Percentiles rank a stretch among this genome's conserved stretches.
Evolutionary conservation across 2,888 invertebrate species (phyloP).

Genomic region (Dolichomitus sp.): DNA sequence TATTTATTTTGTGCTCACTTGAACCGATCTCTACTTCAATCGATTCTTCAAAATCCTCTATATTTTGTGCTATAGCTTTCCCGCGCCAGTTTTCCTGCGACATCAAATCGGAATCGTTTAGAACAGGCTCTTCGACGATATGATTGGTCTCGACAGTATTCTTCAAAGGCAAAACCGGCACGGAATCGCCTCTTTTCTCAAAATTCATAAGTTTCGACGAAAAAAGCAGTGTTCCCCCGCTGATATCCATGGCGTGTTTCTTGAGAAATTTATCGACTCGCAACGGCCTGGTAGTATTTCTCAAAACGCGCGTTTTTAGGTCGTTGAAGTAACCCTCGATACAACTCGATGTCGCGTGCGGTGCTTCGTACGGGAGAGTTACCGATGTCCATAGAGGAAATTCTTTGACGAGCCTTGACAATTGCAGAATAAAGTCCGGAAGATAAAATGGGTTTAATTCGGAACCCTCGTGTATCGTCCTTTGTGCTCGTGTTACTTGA

Average conservation of each 20-base stretch:
- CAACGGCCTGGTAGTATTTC: background rate
- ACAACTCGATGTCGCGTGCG: conserved; percentile 50
- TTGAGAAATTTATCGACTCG: conserved; percentile 46
- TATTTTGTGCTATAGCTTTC: background rate
- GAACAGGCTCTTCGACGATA: background rate
- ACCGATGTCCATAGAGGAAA: conserved; percentile 54
- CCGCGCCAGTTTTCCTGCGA: conserved; percentile 1
- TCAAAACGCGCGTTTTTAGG: conserved; percentile 36
- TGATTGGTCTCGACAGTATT: background rate
- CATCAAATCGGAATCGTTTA: background rate
- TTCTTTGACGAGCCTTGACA: conserved; percentile 29
- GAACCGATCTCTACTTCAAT: too few relatives aligned
- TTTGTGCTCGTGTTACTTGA: background rate
- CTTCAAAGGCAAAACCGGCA: background rate
- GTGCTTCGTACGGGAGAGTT: conserved; percentile 11
- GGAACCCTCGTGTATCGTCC: background rate
- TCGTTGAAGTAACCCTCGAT: conserved; percentile 47
- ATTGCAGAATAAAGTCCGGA: conserved; percentile 28
- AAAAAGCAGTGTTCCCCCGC: background rate
- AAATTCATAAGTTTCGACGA: background rate
- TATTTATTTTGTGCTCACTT: too few relatives aligned
- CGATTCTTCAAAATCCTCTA: background rate
- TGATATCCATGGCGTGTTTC: conserved; percentile 2
- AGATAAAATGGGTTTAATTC: conserved; percentile 34
- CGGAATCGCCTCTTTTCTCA: background rate